These are phyloP conservation scores for Copidosoma floridanum DNA, from an alignment of 1,140 invertebrate genomes.

Conservation along the genomic window DNA sequence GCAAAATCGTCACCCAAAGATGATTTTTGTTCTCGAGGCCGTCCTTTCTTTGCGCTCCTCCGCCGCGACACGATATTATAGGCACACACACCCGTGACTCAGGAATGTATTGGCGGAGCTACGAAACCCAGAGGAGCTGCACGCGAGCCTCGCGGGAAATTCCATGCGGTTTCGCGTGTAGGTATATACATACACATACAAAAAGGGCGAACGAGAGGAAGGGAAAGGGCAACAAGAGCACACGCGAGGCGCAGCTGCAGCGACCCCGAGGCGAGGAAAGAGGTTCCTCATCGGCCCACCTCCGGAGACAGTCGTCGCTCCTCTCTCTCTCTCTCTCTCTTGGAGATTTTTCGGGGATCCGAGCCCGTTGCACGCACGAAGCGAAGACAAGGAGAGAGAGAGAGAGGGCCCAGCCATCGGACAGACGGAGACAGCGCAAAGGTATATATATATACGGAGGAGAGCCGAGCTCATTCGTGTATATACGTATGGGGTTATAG, in stretches of 20 bases:
- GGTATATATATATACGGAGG: too few relatives aligned
- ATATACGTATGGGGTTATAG: too few relatives aligned
- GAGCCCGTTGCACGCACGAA: background rate
- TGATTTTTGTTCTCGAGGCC: too few relatives aligned
- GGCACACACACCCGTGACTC: too few relatives aligned
- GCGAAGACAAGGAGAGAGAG: background rate
- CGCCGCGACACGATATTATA: too few relatives aligned
- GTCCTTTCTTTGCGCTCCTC: too few relatives aligned
- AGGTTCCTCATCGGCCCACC: constrained; percentile 42
- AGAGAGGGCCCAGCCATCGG: too few relatives aligned
- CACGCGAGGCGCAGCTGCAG: background rate
- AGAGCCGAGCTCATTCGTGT: constrained; percentile 2
- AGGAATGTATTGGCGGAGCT: constrained; percentile 21
- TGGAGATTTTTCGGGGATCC: constrained; percentile 10
- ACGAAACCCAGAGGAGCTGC: constrained; percentile 56
- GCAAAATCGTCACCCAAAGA: too few relatives aligned
- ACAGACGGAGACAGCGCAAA: too few relatives aligned
- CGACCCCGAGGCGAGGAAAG: constrained; percentile 13
- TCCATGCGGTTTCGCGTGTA: constrained; percentile 35
- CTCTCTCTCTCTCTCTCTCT: constrained; percentile 6
- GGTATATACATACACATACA: too few relatives aligned
- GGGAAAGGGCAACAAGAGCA: background rate
- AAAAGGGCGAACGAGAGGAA: background rate
- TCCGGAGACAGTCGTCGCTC: too few relatives aligned
- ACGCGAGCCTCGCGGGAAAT: constrained; percentile 57